These are phyloP conservation scores for Eclectus roratus DNA, from an alignment of 2,113 vertebrate species.

Conservation along the genomic window DNA sequence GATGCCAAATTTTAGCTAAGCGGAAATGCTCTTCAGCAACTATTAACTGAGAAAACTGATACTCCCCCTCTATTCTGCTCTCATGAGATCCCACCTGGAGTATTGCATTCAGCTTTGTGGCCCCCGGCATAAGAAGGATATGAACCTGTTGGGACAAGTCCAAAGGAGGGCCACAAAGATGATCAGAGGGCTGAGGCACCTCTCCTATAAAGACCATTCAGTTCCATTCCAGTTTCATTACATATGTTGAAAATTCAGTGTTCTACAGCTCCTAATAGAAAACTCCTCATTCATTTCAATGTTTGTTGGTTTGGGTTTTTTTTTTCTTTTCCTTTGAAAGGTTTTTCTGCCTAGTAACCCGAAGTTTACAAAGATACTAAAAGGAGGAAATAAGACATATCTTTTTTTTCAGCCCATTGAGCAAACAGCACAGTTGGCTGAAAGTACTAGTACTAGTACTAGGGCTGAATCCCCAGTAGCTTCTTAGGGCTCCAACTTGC, in stretches of 20 bases:
- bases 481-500: neutral
- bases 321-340: neutral
- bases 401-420: neutral
- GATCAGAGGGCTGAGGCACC: neutral
- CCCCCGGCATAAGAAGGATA: neutral
- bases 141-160: neutral
- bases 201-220: neutral
- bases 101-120: neutral
- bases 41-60: neutral
- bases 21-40: neutral
- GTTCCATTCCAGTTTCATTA: neutral
- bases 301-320: too few relatives aligned
- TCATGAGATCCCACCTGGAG: neutral
- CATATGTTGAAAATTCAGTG: neutral
- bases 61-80: neutral
- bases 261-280: neutral
- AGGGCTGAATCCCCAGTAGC: neutral
- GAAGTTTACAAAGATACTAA: neutral
- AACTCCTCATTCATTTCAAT: neutral
- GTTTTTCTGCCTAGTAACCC: neutral
- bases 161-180: neutral
- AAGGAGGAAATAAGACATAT: neutral
- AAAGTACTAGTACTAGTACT: too few relatives aligned
- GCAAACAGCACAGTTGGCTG: neutral
- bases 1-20: neutral